Percentiles rank a stretch among this genome's conserved stretches.
phyloP scores from a whole-genome alignment of 2,113 vertebrate species.

The Delphinus delphis region DNA sequence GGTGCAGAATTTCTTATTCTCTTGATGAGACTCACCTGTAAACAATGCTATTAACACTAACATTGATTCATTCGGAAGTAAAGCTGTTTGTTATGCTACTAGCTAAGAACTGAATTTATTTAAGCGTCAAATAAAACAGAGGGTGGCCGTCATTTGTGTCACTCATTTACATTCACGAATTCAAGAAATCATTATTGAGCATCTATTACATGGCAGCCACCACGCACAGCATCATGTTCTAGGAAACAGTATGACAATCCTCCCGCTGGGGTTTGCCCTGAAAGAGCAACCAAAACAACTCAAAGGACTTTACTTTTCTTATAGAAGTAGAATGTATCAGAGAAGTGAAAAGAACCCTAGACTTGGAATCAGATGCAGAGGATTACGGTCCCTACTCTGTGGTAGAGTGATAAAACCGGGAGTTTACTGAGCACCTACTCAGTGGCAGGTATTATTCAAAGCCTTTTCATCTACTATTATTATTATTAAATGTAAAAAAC shows the following conservation, averaged over 20 bases:
- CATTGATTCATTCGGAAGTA: background rate
- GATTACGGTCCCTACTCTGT: background rate
- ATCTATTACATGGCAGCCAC: background rate
- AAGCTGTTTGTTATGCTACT: background rate
- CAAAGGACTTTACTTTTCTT: background rate
- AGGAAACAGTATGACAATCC: background rate
- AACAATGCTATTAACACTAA: background rate
- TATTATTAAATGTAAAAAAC: background rate
- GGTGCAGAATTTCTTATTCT: background rate
- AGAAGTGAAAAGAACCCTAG: background rate
- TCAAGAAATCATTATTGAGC: background rate
- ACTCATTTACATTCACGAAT: background rate
- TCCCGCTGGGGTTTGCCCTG: background rate
- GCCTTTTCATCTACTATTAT: background rate
- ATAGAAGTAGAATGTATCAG: background rate
- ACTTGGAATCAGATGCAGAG: background rate
- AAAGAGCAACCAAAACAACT: background rate
- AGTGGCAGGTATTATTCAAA: background rate
- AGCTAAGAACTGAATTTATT: conserved; percentile 8
- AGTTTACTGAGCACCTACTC: background rate
- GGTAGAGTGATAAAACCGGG: background rate
- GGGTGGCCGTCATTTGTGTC: background rate
- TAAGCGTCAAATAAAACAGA: conserved; percentile 24
- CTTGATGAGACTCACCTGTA: background rate
- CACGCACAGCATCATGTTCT: background rate